Evolutionary conservation across 2,888 invertebrate genomes (phyloP), one percentile per base, ranked within the genome.

Genomic region (Horisme vitalbata): DNA sequence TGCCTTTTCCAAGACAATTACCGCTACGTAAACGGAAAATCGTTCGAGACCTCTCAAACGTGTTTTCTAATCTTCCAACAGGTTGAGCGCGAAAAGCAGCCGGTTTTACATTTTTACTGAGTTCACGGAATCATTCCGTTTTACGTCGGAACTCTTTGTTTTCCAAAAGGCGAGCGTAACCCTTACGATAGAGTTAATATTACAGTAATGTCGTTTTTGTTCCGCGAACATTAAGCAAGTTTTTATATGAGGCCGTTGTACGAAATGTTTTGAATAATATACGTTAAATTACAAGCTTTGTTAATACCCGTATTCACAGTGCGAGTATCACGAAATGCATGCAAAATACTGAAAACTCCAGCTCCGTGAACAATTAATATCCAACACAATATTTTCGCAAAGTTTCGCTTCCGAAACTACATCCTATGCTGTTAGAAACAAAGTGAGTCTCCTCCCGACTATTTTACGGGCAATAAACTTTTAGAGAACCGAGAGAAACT

Each of bases 11-110:
- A 75, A 84, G 82, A 85, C 84, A 87, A 87, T 86, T 86, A 86
- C 85, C 75, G 78, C 83, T 76, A 80, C 81, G 83, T 83, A 84
- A 85, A 82, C 85, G 83, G 83, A 86, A 85, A 86, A 86, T 79
- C 78, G 82, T 79, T 80, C 77, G 67, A 74, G 75, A 82, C 72
- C 78, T 79, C 73, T 79, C 69, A 78, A 78, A 83, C 81, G 79
- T 84, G 83, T 83, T 86, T 80, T 82, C 83, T 83, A 83, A 86
- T 86, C 83, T 83, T 75, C 65, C 55, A 53, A 63, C 68, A 76
- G 67, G 64, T 63, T 68, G 72, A 75, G 74, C 63, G 69, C 63
- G 65, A 63, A 68, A 70, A 72, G 59, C 58, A 68, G 66, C 65
- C 63, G 55, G 58, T 67, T 75, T 73, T 63, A 68, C 68, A 72